Conservation (phyloP, 2,113 vertebrate genomes). For the Daboia siamensis region DNA sequence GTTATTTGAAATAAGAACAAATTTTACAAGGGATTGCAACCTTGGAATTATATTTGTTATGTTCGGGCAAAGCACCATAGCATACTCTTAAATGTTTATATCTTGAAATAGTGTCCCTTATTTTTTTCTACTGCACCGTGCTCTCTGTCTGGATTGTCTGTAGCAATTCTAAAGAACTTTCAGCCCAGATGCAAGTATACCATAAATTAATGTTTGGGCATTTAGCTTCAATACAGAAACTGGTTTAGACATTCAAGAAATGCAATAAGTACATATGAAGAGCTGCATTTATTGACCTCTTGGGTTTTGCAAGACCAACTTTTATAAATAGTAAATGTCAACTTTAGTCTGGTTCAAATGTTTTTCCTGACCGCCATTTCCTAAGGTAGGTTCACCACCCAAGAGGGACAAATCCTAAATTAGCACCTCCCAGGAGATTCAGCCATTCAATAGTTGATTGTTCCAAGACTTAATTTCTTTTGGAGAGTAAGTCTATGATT, state of each 20-base stretch:
- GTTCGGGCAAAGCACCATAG: not conserved
- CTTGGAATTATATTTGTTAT: not conserved
- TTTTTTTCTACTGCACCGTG: not conserved
- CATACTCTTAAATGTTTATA: conserved; percentile 1
- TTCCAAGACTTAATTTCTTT: conserved; percentile 49
- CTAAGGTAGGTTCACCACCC: conserved; percentile 49
- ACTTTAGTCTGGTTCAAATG: conserved; percentile 51
- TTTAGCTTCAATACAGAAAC: not conserved
- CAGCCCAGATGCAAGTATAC: not conserved
- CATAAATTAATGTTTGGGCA: not conserved
- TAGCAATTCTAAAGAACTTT: not conserved
- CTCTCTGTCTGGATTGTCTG: not conserved
- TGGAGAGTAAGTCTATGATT: conserved; percentile 18
- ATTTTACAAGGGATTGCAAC: not conserved
- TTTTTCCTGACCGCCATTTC: conserved; percentile 55
- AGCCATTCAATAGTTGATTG: conserved; percentile 50
- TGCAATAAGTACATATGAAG: conserved; percentile 10
- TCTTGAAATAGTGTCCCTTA: not conserved
- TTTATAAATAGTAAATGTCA: conserved; percentile 34
- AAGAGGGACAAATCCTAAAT: conserved; percentile 53
- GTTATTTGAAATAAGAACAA: not conserved
- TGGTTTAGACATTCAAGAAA: not conserved
- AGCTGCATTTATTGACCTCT: conserved; percentile 7
- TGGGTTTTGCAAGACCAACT: conserved; percentile 4
- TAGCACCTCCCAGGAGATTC: conserved; percentile 48